phyloP scores from a whole-genome alignment of 2,113 vertebrate species.

The Macaca nemestrina region DNA sequence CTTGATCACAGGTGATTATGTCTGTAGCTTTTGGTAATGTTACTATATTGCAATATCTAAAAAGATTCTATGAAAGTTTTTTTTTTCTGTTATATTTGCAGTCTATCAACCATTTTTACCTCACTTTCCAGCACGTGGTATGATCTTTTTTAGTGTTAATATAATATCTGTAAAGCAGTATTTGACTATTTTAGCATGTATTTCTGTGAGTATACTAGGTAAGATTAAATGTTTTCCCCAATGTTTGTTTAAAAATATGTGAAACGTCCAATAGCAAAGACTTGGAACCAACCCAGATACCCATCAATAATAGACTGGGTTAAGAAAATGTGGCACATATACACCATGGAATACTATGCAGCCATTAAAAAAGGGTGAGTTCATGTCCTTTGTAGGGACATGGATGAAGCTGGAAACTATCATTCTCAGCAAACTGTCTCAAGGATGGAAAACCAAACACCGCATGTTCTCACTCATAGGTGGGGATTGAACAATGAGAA shows the following conservation, averaged over 20 bases:
- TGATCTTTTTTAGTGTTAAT: conserved; percentile 9
- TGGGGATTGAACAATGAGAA: no score
- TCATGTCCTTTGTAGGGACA: no score
- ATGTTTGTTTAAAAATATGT: conserved; percentile 10
- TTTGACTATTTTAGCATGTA: conserved; percentile 38
- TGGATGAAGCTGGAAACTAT: no score
- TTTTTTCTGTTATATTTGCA: neutral
- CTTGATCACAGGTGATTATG: neutral
- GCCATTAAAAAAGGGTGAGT: no score
- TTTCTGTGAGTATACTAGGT: neutral
- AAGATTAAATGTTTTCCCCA: neutral
- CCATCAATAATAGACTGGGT: no score
- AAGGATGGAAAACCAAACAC: no score
- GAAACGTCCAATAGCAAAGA: neutral
- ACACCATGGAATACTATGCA: no score
- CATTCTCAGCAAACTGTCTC: no score
- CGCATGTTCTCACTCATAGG: no score
- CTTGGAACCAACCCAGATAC: no score
- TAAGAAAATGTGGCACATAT: no score
- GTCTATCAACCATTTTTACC: neutral
- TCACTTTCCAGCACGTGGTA: neutral
- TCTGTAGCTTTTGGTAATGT: conserved; percentile 8
- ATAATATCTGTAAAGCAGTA: neutral
- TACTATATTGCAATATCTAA: neutral
- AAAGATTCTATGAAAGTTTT: neutral